Evolutionary conservation across 2,797 vertebrate species (phyloP), one percentile per base, ranked within the genome.

Genomic region (Xiphophorus birchmanni): DNA sequence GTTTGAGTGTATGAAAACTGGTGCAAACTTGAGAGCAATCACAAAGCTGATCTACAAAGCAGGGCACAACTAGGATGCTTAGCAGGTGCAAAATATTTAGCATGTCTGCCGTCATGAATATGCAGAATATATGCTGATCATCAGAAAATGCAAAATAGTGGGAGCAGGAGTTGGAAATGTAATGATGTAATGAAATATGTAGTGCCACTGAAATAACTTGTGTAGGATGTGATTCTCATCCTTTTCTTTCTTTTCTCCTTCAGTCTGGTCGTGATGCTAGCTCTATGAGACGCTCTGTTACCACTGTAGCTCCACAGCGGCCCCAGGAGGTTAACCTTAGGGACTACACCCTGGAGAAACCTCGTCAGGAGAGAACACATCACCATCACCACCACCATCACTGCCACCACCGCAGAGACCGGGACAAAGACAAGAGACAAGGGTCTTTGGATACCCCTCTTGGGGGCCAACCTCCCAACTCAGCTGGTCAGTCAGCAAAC

Each of bases 251-350:
- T n/a, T 69, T 69, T 9, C 29, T 69, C 26, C 35, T 11, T 75
- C 91, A 98, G 98, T 94, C 97, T 21, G 96, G 96, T 84, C 94
- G 97, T 0, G 97, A 98, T 65, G 94, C 94, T 58, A 97, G 97
- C 84, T 96, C 97, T 21, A 97, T 99, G 97, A 98, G 97, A 84
- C 97, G 97, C 71, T 99, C 98, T 0, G 94, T 96, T 40, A 98
- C 98, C 90, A 97, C 97, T 0, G 94, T 97, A 94, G 90, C 97
- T 1, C 96, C 98, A 0, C 96, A 95, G 88, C 96, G 95, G 0
- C 92, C 96, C 29, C 97, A 94, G 0, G 92, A 96, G 93, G 94
- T 96, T 54, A 96, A 95, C 67, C 92, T 97, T 63, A 96, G 94
- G 0, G 96, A 96, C 56, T 96, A 95, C 50, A 92, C 94, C 83